Evolutionary conservation across 92 coral and sea anemone genomes (phyloP).

Genomic region (Diadumene lineata): DNA sequence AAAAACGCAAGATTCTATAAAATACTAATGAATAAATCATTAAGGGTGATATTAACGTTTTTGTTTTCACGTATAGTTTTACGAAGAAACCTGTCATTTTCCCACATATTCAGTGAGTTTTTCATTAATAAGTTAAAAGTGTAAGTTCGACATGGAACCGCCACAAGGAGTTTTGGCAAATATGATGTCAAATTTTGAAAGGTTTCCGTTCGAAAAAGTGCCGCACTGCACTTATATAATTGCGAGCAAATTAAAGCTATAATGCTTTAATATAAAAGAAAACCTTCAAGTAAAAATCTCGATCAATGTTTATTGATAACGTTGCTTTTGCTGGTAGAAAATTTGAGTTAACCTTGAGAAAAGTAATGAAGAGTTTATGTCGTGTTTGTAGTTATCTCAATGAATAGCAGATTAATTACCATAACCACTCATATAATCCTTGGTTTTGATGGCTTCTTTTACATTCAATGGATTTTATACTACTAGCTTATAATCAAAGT

Average conservation of each 20-base stretch:
- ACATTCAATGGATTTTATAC: background rate
- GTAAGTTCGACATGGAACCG: background rate
- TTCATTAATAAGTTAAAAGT: background rate
- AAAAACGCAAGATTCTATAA: background rate
- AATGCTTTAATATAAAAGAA: background rate
- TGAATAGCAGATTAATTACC: background rate
- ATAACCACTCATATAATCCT: background rate
- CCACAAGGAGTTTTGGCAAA: background rate
- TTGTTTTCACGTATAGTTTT: background rate
- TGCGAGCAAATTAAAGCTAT: background rate
- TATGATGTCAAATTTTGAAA: background rate
- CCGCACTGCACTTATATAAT: background rate
- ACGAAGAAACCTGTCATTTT: too few species aligned
- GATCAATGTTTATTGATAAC: background rate
- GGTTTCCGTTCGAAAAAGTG: background rate
- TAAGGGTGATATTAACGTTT: background rate
- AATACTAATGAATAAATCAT: background rate
- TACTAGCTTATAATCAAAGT: background rate
- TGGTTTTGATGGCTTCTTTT: background rate
- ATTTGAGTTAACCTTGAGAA: too few species aligned
- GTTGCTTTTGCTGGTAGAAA: background rate
- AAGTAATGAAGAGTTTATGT: too few species aligned
- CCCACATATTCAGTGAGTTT: background rate
- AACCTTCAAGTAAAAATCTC: background rate
- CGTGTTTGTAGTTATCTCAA: background rate